Evolutionary conservation across 2,113 vertebrate genomes (phyloP).

Genomic region (Epinephelus cyanopodus): DNA sequence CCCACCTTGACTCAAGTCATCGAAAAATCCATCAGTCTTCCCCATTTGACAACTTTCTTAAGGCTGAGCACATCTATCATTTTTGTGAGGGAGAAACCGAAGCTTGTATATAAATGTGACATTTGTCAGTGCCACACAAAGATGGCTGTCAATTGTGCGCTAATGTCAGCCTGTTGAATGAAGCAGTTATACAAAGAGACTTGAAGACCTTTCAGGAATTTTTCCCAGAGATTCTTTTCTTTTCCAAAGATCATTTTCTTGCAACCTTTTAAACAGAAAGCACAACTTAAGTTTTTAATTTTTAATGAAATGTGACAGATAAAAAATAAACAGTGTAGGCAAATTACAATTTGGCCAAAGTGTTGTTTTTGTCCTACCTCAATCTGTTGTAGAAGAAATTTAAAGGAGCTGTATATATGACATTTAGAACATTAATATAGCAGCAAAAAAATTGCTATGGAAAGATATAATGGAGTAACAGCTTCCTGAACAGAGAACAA

Average conservation of each 20-base stretch:
- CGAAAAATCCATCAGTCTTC: slow-evolving; percentile 25
- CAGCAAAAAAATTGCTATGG: no score
- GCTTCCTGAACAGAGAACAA: no score
- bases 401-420: no score
- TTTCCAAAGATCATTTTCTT: neutral
- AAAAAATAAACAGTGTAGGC: no score
- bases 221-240: neutral
- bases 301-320: no score
- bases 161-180: neutral
- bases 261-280: neutral
- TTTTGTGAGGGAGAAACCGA: neutral
- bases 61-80: slow-evolving; percentile 5
- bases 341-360: no score
- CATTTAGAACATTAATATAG: no score
- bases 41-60: neutral
- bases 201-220: neutral
- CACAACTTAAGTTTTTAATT: no score
- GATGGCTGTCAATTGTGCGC: neutral
- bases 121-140: neutral
- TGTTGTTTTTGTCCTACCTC: no score
- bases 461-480: no score
- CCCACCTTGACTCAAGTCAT: slow-evolving; percentile 27
- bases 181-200: neutral
- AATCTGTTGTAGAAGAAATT: no score
- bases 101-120: neutral